phyloP scores from a whole-genome alignment of 2,113 vertebrate species.

The Vimba vimba region DNA sequence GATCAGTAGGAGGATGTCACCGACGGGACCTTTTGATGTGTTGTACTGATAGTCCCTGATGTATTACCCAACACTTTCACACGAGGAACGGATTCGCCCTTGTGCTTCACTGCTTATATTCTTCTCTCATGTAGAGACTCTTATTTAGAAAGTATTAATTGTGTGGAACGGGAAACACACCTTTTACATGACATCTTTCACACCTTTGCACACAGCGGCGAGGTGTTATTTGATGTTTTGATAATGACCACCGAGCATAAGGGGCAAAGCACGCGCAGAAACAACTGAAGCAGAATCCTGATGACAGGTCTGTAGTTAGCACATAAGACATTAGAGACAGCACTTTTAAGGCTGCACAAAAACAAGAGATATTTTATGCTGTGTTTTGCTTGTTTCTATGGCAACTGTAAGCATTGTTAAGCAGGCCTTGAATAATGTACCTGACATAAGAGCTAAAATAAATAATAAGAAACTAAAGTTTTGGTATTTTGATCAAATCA shows the following conservation, averaged over 20 bases:
- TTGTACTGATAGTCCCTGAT: constrained; percentile 8
- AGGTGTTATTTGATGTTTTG: constrained; percentile 18
- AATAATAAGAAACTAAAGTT: background rate
- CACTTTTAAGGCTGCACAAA: background rate
- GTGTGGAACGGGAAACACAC: background rate
- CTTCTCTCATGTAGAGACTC: constrained; percentile 14
- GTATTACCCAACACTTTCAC: constrained; percentile 26
- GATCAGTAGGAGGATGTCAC: constrained; percentile 14
- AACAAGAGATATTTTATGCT: background rate
- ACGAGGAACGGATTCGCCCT: background rate
- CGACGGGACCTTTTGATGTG: background rate
- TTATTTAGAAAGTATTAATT: background rate
- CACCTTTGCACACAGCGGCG: background rate
- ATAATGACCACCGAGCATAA: background rate
- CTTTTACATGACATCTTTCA: background rate
- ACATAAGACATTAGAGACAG: background rate
- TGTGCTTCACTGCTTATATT: background rate
- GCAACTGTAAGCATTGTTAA: constrained; percentile 53
- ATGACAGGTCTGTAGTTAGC: constrained; percentile 23
- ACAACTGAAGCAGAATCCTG: background rate
- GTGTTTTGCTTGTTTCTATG: constrained; percentile 53
- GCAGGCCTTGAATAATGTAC: constrained; percentile 26
- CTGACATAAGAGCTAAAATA: constrained; percentile 7
- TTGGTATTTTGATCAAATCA: background rate
- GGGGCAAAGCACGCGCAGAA: background rate